Conservation (phyloP, 35 echinoderm and acorn worm species). For the Holothuria glaberrima region DNA sequence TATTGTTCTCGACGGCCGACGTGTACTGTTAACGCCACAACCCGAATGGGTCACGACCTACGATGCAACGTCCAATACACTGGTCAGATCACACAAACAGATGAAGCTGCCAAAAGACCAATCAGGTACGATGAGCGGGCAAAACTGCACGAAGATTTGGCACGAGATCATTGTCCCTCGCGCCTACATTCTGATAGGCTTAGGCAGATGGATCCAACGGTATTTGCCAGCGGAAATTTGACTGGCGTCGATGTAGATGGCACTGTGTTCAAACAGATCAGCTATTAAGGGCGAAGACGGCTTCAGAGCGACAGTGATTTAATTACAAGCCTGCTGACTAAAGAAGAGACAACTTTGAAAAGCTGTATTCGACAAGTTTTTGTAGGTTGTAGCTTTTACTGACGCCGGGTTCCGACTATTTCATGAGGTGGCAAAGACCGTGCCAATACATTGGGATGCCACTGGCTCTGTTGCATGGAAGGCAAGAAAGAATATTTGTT, state of each 20-base stretch:
- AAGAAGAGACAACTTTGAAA: neutral
- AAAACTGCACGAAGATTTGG: neutral
- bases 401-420: slow-evolving; percentile 25
- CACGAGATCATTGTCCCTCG: slow-evolving; percentile 27
- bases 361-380: slow-evolving; percentile 5
- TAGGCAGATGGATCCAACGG: neutral
- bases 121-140: neutral
- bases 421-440: too few species aligned
- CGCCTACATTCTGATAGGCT: neutral
- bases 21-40: neutral
- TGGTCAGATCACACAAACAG: neutral
- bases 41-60: neutral
- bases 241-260: neutral
- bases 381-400: slow-evolving; percentile 6
- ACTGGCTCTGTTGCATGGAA: slow-evolving; percentile 47
- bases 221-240: slow-evolving; percentile 31
- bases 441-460: too few species aligned
- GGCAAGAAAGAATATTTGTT: slow-evolving; percentile 3
- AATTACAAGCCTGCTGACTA: neutral
- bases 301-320: neutral
- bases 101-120: neutral
- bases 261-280: slow-evolving; percentile 8
- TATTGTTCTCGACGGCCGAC: slow-evolving; percentile 29
- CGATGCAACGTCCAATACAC: slow-evolving; percentile 1
- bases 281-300: neutral